These are phyloP conservation scores for Ptyas mucosa DNA, from an alignment of 2,113 vertebrate species.

Conservation along the genomic window DNA sequence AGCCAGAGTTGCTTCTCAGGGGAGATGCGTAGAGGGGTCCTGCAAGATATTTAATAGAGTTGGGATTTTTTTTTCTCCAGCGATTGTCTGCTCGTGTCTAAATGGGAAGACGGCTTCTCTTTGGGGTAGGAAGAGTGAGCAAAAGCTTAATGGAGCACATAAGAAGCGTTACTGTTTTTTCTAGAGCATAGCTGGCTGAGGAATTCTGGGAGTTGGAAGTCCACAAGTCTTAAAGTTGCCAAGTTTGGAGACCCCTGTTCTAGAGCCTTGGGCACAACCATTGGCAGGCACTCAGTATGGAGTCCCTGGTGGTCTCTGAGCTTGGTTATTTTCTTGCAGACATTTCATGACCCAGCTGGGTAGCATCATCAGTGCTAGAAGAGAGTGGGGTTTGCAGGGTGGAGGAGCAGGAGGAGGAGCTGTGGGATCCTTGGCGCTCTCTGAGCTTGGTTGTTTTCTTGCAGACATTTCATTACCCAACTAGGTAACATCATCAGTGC, in stretches of 20 bases:
- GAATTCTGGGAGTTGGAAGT: no score
- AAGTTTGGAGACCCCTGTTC: neutral
- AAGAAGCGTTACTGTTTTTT: neutral
- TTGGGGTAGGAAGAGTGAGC: neutral
- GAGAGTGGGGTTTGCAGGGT: no score
- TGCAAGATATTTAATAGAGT: neutral
- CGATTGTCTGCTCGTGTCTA: neutral
- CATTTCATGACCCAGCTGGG: no score
- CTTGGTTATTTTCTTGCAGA: no score
- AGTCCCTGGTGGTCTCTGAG: no score
- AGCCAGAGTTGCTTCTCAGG: neutral
- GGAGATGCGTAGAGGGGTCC: neutral
- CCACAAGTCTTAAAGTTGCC: no score
- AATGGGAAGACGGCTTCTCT: neutral
- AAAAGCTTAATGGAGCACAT: neutral
- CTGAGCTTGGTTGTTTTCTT: no score
- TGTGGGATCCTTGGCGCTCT: no score
- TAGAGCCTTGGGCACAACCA: slow-evolving; percentile 32
- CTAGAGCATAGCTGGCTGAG: neutral
- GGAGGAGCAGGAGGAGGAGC: no score
- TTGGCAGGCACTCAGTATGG: slow-evolving; percentile 30
- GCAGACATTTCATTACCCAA: no score
- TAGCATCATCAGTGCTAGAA: no score
- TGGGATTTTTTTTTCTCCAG: neutral
- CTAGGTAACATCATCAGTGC: no score